phyloP scores from a whole-genome alignment of 2,113 vertebrate species.

The Hiodon alosoides region DNA sequence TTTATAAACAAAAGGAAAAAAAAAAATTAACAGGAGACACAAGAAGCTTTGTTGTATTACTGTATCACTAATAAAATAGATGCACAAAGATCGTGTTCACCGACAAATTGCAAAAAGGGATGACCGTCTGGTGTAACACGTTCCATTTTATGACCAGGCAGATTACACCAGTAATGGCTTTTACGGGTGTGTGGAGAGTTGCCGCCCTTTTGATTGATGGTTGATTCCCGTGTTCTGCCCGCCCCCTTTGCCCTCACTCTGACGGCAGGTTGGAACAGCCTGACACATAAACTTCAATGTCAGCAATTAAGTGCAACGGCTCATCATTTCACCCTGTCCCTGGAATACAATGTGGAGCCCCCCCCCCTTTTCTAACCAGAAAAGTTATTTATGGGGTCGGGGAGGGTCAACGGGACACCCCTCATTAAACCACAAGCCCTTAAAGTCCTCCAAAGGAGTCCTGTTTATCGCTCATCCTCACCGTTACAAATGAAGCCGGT shows the following conservation, averaged over 20 bases:
- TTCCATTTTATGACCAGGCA: background rate
- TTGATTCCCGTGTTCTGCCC: background rate
- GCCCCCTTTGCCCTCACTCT: background rate
- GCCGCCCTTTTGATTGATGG: background rate
- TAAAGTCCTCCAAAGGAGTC: background rate
- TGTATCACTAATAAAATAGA: no score
- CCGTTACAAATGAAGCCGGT: slow-evolving; percentile 50
- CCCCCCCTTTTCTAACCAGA: background rate
- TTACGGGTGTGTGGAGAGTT: background rate
- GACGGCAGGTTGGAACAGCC: background rate
- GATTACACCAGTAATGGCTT: slow-evolving; percentile 10
- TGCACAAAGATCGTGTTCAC: no score
- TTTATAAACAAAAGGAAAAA: no score
- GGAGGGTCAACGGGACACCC: background rate
- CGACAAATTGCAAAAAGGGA: background rate
- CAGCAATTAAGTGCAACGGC: slow-evolving; percentile 2
- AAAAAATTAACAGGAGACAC: no score
- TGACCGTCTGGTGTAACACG: background rate
- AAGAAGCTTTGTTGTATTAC: no score
- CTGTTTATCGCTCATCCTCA: slow-evolving; percentile 46
- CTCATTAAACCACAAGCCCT: slow-evolving; percentile 12
- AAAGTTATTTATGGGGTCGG: background rate
- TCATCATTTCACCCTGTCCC: background rate
- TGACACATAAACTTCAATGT: background rate
- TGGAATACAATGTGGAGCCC: background rate